phyloP scores from a whole-genome alignment of 2,888 invertebrate species.

The Unio pictorum region DNA sequence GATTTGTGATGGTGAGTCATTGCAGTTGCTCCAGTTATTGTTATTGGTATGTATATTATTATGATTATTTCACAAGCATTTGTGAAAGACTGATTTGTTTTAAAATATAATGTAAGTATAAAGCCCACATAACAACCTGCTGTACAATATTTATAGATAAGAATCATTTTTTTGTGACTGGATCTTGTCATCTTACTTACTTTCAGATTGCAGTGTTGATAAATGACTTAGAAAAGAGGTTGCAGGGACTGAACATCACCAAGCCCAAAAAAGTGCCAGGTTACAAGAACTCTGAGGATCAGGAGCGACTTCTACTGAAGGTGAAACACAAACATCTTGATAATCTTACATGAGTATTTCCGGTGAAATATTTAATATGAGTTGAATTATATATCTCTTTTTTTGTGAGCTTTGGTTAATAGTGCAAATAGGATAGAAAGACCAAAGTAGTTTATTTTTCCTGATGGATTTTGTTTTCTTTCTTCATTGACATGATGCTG shows the following conservation, averaged over 20 bases:
- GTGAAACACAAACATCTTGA: conserved; percentile 63
- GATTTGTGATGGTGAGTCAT: too few relatives aligned
- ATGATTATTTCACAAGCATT: background rate
- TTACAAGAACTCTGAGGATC: conserved; percentile 68
- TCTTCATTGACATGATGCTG: too few relatives aligned
- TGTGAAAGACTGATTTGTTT: too few relatives aligned
- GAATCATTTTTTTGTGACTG: background rate
- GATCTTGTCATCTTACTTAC: conserved; percentile 14
- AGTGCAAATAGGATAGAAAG: too few relatives aligned
- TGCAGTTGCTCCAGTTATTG: too few relatives aligned
- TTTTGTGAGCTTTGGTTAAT: too few relatives aligned
- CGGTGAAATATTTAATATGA: too few relatives aligned
- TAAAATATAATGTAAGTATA: too few relatives aligned
- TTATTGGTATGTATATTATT: background rate
- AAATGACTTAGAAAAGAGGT: conserved; percentile 79
- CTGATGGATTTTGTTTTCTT: too few relatives aligned
- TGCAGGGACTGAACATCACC: conserved; percentile 78
- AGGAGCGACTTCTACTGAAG: conserved; percentile 80
- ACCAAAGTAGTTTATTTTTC: too few relatives aligned
- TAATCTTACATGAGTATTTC: background rate
- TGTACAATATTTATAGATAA: background rate
- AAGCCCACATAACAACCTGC: too few relatives aligned
- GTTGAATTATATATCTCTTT: background rate
- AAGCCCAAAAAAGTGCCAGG: conserved; percentile 64
- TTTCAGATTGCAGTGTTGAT: conserved; percentile 77